These are phyloP conservation scores for Blennius ocellaris DNA, from an alignment of 2,113 vertebrate species.

Conservation along the genomic window DNA sequence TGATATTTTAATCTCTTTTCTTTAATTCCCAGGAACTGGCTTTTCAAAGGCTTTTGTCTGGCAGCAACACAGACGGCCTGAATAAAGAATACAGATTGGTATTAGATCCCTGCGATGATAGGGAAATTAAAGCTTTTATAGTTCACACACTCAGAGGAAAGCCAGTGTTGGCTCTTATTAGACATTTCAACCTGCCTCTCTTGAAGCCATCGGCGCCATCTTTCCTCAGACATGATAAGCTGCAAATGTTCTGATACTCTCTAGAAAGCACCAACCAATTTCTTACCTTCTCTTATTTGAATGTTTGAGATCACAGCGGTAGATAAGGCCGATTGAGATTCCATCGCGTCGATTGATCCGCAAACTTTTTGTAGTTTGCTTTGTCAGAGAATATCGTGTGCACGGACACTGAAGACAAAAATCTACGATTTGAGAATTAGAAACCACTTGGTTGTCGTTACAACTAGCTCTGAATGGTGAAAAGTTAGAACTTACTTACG, in stretches of 20 bases:
- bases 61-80: slow-evolving; percentile 89
- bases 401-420: too few species aligned
- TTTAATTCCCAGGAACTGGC: slow-evolving; percentile 96
- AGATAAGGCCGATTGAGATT: slow-evolving; percentile 27
- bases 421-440: too few species aligned
- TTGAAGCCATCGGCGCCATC: slow-evolving; percentile 82
- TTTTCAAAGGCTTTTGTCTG: slow-evolving; percentile 95
- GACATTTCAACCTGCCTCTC: slow-evolving; percentile 91
- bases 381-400: too few species aligned
- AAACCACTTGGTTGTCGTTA: too few species aligned
- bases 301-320: slow-evolving; percentile 44
- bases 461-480: too few species aligned
- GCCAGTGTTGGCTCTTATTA: slow-evolving; percentile 86
- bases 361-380: too few species aligned
- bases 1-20: slow-evolving; percentile 99
- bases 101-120: slow-evolving; percentile 92
- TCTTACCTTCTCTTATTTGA: slow-evolving; percentile 87
- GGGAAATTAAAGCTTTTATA: slow-evolving; percentile 96
- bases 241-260: slow-evolving; percentile 87
- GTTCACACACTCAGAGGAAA: slow-evolving; percentile 88
- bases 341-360: slow-evolving; percentile 19
- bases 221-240: slow-evolving; percentile 88
- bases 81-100: slow-evolving; percentile 96
- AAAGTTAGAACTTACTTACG: too few species aligned
- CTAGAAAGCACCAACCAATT: slow-evolving; percentile 90